phyloP scores from a whole-genome alignment of 2,797 vertebrate species.

The Heterohyrax brucei region DNA sequence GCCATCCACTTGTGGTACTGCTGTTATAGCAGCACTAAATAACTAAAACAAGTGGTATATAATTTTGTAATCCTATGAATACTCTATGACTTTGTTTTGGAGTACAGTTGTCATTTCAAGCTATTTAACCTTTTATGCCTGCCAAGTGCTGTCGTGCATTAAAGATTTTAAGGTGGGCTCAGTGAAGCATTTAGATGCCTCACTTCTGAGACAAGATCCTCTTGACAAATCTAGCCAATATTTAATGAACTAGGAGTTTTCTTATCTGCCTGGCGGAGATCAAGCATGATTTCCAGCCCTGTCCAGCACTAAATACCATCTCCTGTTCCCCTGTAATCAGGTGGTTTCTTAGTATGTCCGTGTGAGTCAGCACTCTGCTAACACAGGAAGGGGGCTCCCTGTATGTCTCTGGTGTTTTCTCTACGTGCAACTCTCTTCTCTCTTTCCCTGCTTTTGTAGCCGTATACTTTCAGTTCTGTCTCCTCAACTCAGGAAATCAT shows the following conservation, averaged over 20 bases:
- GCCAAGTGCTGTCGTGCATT: not conserved
- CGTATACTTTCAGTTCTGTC: not conserved
- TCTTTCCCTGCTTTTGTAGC: not conserved
- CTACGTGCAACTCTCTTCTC: not conserved
- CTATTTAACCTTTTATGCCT: not conserved
- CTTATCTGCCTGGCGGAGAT: not conserved
- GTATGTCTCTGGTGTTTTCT: not conserved
- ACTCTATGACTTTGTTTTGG: not conserved
- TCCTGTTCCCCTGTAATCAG: not conserved
- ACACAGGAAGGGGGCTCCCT: rapidly evolving
- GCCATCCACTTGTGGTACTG: too few species aligned
- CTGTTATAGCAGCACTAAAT: too few species aligned
- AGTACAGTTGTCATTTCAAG: not conserved
- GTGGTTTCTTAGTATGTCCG: not conserved
- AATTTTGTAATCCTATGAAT: not conserved
- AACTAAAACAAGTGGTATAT: too few species aligned
- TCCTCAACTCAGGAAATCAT: not conserved
- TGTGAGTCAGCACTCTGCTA: not conserved
- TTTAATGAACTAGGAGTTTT: not conserved
- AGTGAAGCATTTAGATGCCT: not conserved
- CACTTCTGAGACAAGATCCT: not conserved
- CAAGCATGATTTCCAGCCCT: not conserved
- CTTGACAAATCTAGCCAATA: not conserved
- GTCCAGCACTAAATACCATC: not conserved
- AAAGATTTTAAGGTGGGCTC: not conserved